Evolutionary conservation across 2,797 vertebrate species (phyloP).

Genomic region (Microctenopoma lineatum): DNA sequence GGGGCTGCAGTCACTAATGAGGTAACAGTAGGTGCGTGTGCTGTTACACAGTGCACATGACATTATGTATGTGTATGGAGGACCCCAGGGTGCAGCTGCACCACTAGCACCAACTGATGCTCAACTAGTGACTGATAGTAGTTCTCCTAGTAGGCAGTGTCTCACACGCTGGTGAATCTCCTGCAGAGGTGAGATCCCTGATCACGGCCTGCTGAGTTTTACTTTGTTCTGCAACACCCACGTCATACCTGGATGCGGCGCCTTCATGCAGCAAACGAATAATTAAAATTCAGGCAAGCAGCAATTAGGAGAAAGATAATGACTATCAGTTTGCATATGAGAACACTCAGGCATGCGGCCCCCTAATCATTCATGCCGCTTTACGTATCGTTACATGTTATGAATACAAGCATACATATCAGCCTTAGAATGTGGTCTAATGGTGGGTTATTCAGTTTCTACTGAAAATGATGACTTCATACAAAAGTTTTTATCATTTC

Average conservation of each 20-base stretch:
- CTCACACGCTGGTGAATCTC: slow-evolving; percentile 5
- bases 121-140: slow-evolving; percentile 3
- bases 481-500: no score
- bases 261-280: slow-evolving; percentile 16
- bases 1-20: slow-evolving; percentile 73
- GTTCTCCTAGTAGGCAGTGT: slow-evolving; percentile 9
- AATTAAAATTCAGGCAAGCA: slow-evolving; percentile 51
- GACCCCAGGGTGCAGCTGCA: slow-evolving; percentile 51
- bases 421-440: slow-evolving; percentile 3
- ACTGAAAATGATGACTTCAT: background rate
- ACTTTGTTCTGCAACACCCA: slow-evolving; percentile 23
- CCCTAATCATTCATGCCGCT: slow-evolving; percentile 40
- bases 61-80: slow-evolving; percentile 58
- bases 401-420: slow-evolving; percentile 21
- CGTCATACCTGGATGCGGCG: slow-evolving; percentile 33
- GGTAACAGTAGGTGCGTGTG: slow-evolving; percentile 43
- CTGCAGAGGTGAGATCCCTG: slow-evolving; percentile 8
- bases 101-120: slow-evolving; percentile 26
- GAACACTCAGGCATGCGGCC: slow-evolving; percentile 37
- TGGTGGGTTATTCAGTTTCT: background rate
- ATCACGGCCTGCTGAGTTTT: slow-evolving; percentile 14
- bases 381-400: slow-evolving; percentile 58
- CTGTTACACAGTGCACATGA: slow-evolving; percentile 28
- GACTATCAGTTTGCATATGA: slow-evolving; percentile 40
- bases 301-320: slow-evolving; percentile 64